phyloP scores from a whole-genome alignment of 35 echinoderm and acorn worm genomes.

The Stichopus chloronotus region DNA sequence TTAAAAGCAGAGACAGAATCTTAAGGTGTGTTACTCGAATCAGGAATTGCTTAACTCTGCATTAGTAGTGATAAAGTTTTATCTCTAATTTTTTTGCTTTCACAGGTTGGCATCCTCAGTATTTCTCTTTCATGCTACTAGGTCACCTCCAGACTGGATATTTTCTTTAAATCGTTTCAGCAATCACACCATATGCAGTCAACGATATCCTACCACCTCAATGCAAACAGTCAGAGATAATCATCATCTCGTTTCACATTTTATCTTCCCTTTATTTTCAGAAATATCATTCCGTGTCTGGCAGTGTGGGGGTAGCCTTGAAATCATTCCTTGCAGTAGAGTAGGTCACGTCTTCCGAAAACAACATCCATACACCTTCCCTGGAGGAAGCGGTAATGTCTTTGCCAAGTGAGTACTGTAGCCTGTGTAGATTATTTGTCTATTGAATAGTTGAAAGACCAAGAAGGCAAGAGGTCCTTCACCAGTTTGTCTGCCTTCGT shows the following conservation, averaged over 20 bases:
- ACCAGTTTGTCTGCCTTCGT: neutral
- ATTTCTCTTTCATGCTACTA: no score
- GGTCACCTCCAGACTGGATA: no score
- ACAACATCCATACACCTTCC: conserved; percentile 98
- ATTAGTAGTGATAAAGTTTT: no score
- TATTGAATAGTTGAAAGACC: neutral
- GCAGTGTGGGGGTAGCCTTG: conserved; percentile 96
- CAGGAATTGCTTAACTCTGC: no score
- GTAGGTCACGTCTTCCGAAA: conserved; percentile 99
- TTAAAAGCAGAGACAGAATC: no score
- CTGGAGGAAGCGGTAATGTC: conserved; percentile 87
- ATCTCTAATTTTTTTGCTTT: no score
- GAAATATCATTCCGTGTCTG: conserved; percentile 99
- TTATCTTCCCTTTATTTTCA: conserved; percentile 27
- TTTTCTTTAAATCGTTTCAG: no score
- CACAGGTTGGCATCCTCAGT: no score
- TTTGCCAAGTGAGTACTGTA: conserved; percentile 77
- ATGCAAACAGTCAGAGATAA: neutral
- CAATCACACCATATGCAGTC: no score
- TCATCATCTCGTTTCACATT: neutral
- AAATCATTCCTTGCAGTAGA: conserved; percentile 97
- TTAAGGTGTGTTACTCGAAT: no score
- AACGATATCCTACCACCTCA: no score
- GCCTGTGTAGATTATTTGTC: neutral
- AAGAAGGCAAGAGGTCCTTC: neutral